Evolutionary conservation across 2,113 vertebrate genomes (phyloP).

Genomic region (Panurus biarmicus): DNA sequence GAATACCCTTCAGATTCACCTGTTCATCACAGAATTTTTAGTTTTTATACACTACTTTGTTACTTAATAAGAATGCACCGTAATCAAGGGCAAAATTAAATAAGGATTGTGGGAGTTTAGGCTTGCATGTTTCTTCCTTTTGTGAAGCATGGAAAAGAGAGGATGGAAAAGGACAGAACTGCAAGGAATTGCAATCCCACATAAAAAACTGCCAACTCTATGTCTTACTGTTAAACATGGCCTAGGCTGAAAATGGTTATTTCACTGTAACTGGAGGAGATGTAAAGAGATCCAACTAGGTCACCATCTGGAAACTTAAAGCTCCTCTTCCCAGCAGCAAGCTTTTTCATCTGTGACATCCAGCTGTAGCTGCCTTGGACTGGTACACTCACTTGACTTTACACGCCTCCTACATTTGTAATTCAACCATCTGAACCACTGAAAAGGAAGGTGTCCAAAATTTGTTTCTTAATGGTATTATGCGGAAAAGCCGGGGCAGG

Average conservation of each 20-base stretch:
- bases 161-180: not conserved
- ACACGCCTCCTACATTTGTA: not conserved
- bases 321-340: not conserved
- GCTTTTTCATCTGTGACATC: not conserved
- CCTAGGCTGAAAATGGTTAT: not conserved
- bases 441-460: not conserved
- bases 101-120: not conserved
- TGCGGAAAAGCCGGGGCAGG: not conserved
- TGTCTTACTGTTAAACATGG: not conserved
- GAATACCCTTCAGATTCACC: not conserved
- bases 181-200: not conserved
- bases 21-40: not conserved
- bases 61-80: not conserved
- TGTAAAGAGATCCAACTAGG: slow-evolving; percentile 22
- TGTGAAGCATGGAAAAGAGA: not conserved
- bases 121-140: not conserved
- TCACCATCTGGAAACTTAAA: slow-evolving; percentile 30
- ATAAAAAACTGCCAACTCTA: not conserved
- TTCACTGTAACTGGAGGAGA: not conserved
- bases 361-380: slow-evolving; percentile 12
- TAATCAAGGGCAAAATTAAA: not conserved
- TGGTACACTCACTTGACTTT: not conserved
- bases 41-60: not conserved
- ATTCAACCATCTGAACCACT: not conserved
- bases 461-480: not conserved